Evolutionary conservation across 2,797 vertebrate species (phyloP).

Genomic region (Limnodromus scolopaceus): DNA sequence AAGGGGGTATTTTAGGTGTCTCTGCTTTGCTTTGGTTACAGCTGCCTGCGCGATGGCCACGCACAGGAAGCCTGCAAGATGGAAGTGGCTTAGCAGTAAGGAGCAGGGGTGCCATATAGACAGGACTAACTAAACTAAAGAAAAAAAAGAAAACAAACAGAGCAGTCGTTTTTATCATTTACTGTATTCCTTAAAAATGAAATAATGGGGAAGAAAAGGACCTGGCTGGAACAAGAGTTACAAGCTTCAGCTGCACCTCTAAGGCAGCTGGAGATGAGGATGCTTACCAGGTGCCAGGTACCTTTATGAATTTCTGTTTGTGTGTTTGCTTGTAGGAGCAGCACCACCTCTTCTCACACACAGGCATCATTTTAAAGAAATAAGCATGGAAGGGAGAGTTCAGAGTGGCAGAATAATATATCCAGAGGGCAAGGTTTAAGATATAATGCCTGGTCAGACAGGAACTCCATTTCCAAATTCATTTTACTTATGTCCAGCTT

Average conservation of each 20-base stretch:
- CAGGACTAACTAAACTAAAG: neutral
- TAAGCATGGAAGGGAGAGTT: neutral
- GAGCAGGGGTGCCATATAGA: neutral
- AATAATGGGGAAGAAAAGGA: neutral
- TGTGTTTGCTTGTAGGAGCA: neutral
- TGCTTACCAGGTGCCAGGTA: neutral
- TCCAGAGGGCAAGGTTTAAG: neutral
- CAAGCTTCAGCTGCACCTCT: neutral
- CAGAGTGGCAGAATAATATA: neutral
- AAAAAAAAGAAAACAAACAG: neutral
- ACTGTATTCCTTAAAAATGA: neutral
- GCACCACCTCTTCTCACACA: accelerated
- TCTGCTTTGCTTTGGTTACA: slow-evolving; percentile 22
- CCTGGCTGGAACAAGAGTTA: neutral
- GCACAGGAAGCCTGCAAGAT: neutral
- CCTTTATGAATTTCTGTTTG: neutral
- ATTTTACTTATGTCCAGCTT: neutral
- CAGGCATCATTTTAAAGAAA: neutral
- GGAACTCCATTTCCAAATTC: neutral
- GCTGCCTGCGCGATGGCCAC: neutral
- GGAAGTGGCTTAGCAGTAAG: neutral
- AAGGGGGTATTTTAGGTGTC: slow-evolving; percentile 12
- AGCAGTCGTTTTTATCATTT: neutral
- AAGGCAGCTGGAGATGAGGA: neutral
- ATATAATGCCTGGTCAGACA: neutral